Conservation (phyloP, 2,113 vertebrate genomes). For the Tupaia tana region DNA sequence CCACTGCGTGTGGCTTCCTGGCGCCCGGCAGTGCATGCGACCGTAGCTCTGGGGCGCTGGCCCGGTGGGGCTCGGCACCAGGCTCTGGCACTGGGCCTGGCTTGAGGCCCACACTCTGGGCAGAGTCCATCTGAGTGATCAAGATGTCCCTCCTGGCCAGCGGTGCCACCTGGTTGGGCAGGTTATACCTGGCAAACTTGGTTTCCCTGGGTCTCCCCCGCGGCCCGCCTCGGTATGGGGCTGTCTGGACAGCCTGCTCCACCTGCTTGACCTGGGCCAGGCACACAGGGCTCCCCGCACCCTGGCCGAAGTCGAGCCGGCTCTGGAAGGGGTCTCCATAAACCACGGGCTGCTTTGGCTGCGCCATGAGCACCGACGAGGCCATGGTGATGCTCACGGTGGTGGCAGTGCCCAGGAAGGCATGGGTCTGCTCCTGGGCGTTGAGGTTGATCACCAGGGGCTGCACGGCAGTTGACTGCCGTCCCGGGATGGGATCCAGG, state of each 20-base stretch:
- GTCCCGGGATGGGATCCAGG: constrained; percentile 90
- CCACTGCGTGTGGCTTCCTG: constrained; percentile 94
- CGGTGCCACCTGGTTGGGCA: constrained; percentile 92
- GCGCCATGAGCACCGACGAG: constrained; percentile 92
- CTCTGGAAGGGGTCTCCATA: constrained; percentile 98
- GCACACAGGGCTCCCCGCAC: constrained; percentile 93
- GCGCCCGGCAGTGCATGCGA: constrained; percentile 90
- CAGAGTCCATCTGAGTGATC: constrained; percentile 89
- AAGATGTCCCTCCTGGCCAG: constrained; percentile 93
- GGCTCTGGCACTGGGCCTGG: constrained; percentile 88
- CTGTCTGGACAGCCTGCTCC: constrained; percentile 87
- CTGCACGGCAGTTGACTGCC: constrained; percentile 95
- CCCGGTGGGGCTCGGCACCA: constrained; percentile 89
- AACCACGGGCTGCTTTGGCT: constrained; percentile 93
- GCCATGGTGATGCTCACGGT: constrained; percentile 94
- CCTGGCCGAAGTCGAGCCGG: constrained; percentile 95
- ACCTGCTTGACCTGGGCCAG: constrained; percentile 92
- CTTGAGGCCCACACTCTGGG: constrained; percentile 89
- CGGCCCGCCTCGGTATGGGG: constrained; percentile 83
- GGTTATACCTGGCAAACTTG: constrained; percentile 93
- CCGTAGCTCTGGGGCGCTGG: constrained; percentile 92
- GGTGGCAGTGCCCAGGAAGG: constrained; percentile 91
- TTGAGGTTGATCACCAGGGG: constrained; percentile 98
- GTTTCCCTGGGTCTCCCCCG: constrained; percentile 91
- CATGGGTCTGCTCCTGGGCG: constrained; percentile 94